phyloP scores from a whole-genome alignment of 2,888 invertebrate genomes.

The Epistrophe eligans region DNA sequence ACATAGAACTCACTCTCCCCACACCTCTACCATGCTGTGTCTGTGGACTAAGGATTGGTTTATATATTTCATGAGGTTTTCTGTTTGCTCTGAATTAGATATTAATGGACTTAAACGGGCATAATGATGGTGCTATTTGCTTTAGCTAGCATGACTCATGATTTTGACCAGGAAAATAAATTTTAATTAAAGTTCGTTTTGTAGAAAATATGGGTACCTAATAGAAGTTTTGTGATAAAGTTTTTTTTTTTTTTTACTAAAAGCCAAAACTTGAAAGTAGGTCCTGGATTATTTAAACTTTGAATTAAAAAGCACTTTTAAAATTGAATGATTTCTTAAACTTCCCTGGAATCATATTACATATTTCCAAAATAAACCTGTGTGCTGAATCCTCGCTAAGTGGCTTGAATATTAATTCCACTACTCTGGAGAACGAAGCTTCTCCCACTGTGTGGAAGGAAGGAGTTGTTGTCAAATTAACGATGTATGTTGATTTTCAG shows the following conservation, averaged over 20 bases:
- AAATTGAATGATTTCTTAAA: too few relatives aligned
- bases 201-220: not conserved
- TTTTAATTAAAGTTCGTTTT: not conserved
- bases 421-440: too few relatives aligned
- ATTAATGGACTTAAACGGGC: constrained; percentile 35
- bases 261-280: not conserved
- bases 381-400: too few relatives aligned
- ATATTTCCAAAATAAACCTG: too few relatives aligned
- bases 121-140: constrained; percentile 29
- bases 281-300: not conserved
- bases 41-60: not conserved
- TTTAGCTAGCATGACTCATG: constrained; percentile 15
- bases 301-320: not conserved
- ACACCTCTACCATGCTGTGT: not conserved
- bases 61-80: constrained; percentile 1
- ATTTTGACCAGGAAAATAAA: constrained; percentile 5
- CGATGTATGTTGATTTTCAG: too few relatives aligned
- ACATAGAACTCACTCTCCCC: not conserved
- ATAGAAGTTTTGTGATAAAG: not conserved
- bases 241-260: not conserved
- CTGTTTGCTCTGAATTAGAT: constrained; percentile 25
- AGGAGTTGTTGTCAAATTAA: too few relatives aligned
- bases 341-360: too few relatives aligned
- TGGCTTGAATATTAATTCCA: too few relatives aligned
- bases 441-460: too few relatives aligned